These are phyloP conservation scores for Odontamblyopus lacepedii DNA, from an alignment of 2,797 vertebrate species.

Conservation along the genomic window DNA sequence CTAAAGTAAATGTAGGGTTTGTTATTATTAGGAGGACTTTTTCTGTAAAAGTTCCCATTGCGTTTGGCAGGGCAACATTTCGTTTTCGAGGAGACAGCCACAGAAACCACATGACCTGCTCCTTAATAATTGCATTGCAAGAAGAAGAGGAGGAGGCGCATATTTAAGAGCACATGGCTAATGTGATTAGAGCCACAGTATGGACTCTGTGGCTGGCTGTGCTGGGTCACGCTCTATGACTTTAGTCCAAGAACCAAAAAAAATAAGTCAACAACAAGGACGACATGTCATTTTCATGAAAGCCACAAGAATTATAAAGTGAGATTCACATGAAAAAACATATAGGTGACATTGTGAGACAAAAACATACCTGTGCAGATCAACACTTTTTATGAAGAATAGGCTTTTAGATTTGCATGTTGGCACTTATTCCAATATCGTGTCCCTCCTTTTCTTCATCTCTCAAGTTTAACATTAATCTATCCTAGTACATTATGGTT, in stretches of 20 bases:
- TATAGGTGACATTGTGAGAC: too few species aligned
- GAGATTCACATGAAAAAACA: too few species aligned
- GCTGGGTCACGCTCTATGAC: conserved; percentile 2
- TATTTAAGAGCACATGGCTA: conserved; percentile 70
- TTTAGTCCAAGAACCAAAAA: not conserved
- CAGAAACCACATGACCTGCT: conserved; percentile 71
- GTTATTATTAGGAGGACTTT: not conserved
- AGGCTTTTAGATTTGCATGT: too few species aligned
- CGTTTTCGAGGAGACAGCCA: conserved; percentile 28
- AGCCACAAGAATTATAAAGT: not conserved
- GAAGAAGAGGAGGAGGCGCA: conserved; percentile 45
- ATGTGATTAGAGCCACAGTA: conserved; percentile 80
- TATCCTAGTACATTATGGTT: too few species aligned
- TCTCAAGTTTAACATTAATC: too few species aligned
- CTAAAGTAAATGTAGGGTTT: not conserved
- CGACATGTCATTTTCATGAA: not conserved
- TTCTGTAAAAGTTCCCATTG: not conserved
- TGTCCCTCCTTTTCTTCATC: too few species aligned
- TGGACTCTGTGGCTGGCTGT: conserved; percentile 51
- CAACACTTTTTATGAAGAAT: too few species aligned
- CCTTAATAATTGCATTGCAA: conserved; percentile 70
- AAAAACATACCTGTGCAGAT: too few species aligned
- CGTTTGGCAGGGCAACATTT: conserved; percentile 12
- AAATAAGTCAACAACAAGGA: not conserved
- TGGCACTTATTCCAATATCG: too few species aligned